Evolutionary conservation across 2,888 invertebrate species (phyloP), one percentile per base, ranked within the genome.

Genomic region (Nycteola revayana): DNA sequence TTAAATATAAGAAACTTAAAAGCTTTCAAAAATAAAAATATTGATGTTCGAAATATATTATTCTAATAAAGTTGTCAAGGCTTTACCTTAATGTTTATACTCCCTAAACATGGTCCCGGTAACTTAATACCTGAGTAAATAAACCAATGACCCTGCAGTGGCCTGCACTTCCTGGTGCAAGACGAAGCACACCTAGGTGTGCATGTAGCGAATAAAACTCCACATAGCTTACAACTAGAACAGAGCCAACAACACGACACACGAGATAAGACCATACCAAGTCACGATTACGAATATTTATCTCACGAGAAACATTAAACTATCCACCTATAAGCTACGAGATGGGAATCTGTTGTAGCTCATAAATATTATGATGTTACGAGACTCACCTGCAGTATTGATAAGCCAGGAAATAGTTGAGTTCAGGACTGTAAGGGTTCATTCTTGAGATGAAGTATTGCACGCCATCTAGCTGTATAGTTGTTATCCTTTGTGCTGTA

Each of bases 391-490:
- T 93, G 82, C 96, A 96, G 71, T 96, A 96, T 70, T 96, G 95
- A 81, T 96, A 96, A 28, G 96, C 95, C 67, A 95, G 89, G 89
- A 94, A 95, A 75, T 94, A 96, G 83, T 96, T 96, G 48, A 95
- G 90, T 77, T 95, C 94, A 14, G 95, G 95, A 49, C 95, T 94
- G 80, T 95, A 95, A 7, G 95, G 95, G 79, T 95, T 95, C 95
- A 95, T 95, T 68, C 95, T 90, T 62, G 95, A 95, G 53, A 95
- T 94, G 74, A 95, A 95, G 75, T 95, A 95, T 72, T 95, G 95
- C 37, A 94, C 94, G 42, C 95, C 95, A 85, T 95, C 95, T 64
- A 95, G 80, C 74, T 95, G 95, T 61, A 95, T 95, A 54, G 95
- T 95, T 45, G 95, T 95, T 86, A 95, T 95, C 84, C 95, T 93